A percentile compares a stretch with the other conserved stretches of the same genome.
phyloP scores from a whole-genome alignment of 2,113 vertebrate genomes.

The Varanus salvator region DNA sequence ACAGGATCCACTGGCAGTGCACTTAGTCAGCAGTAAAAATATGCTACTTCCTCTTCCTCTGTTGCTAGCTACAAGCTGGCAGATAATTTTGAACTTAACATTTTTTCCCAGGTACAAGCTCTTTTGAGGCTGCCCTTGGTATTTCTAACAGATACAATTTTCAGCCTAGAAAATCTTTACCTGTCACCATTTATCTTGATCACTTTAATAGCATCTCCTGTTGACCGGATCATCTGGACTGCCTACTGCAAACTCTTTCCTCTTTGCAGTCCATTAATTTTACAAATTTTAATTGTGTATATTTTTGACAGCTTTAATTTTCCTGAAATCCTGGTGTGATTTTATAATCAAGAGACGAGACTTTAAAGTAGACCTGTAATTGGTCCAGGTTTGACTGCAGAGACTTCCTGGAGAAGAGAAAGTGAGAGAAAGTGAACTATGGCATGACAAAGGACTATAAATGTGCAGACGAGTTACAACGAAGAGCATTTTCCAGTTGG shows the following conservation, averaged over 20 bases:
- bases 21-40: neutral
- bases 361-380: slow-evolving; percentile 54
- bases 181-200: slow-evolving; percentile 84
- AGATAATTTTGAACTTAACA: neutral
- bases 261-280: slow-evolving; percentile 87
- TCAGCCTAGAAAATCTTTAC: slow-evolving; percentile 69
- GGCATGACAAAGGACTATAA: neutral
- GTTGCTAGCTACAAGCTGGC: rapidly evolving
- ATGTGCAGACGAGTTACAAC: neutral
- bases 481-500: neutral
- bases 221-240: slow-evolving; percentile 85
- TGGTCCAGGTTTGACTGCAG: neutral
- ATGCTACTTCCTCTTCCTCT: neutral
- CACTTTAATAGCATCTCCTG: slow-evolving; percentile 81
- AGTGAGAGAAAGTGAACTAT: rapidly evolving
- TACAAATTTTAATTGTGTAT: slow-evolving; percentile 84
- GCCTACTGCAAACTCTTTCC: slow-evolving; percentile 79
- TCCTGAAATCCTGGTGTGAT: slow-evolving; percentile 59
- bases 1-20: neutral
- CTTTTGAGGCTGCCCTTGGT: slow-evolving; percentile 60
- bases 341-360: slow-evolving; percentile 52
- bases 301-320: slow-evolving; percentile 87
- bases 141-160: slow-evolving; percentile 74
- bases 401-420: neutral
- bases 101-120: neutral